Conservation (phyloP, 2,797 vertebrate species). For the Sebastolobus altivelis region DNA sequence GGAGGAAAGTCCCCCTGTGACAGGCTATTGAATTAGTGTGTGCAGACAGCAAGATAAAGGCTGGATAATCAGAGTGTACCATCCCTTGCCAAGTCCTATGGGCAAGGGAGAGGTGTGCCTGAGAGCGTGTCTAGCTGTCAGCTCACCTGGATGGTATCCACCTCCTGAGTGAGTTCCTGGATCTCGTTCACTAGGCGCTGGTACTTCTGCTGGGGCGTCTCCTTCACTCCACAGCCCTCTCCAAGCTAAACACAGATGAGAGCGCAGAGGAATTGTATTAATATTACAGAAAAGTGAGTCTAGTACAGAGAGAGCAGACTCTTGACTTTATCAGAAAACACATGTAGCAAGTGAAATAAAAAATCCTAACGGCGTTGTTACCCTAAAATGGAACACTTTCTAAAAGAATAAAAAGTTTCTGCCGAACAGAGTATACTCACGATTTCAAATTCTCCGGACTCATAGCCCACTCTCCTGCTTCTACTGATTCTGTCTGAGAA, state of each 20-base stretch:
- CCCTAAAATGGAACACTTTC: neutral
- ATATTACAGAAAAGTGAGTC: conserved; percentile 22
- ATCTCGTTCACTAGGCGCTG: conserved; percentile 94
- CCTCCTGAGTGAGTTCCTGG: conserved; percentile 93
- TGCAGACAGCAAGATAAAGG: conserved; percentile 7
- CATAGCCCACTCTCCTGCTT: conserved; percentile 92
- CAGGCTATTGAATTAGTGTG: conserved; percentile 5
- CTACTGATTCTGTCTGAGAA: conserved; percentile 96
- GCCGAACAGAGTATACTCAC: conserved; percentile 83
- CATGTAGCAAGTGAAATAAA: neutral
- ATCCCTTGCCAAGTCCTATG: neutral
- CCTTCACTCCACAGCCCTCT: conserved; percentile 92
- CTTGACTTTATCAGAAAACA: conserved; percentile 26
- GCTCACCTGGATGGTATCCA: conserved; percentile 92
- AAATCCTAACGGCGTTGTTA: neutral
- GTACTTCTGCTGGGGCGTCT: conserved; percentile 96
- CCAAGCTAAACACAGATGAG: conserved; percentile 84
- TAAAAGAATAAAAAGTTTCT: conserved; percentile 20
- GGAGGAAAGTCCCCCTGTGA: neutral
- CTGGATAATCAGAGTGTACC: neutral
- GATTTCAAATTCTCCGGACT: conserved; percentile 95
- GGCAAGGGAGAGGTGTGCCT: neutral
- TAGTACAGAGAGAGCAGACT: neutral
- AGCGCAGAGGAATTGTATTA: neutral
- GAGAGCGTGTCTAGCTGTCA: neutral